Evolutionary conservation across 2,797 vertebrate species (phyloP).

Genomic region (Antennarius maculatus): DNA sequence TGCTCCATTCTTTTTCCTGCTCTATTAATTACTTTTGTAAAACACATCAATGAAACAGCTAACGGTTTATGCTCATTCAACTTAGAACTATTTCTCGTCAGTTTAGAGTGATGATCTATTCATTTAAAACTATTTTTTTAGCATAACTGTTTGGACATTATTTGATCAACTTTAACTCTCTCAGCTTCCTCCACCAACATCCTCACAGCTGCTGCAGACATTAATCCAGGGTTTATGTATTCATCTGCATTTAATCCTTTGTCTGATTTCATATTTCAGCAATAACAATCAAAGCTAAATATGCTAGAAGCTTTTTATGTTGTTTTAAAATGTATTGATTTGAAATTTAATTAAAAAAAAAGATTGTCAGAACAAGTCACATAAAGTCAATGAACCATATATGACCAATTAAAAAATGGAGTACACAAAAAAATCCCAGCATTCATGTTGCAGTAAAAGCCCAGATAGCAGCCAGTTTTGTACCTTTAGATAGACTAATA

Average conservation of each 20-base stretch:
- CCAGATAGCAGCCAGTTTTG: too few species aligned
- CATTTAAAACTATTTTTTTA: too few species aligned
- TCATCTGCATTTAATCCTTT: background rate
- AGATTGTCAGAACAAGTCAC: too few species aligned
- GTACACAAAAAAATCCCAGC: background rate
- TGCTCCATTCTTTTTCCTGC: too few species aligned
- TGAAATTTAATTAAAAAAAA: too few species aligned
- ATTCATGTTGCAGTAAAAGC: background rate
- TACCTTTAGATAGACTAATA: too few species aligned
- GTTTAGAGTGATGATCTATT: too few species aligned
- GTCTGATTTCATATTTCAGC: background rate
- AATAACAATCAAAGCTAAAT: background rate
- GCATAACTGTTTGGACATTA: too few species aligned
- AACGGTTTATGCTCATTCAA: conserved; percentile 32
- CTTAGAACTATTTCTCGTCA: background rate
- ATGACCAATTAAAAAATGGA: background rate
- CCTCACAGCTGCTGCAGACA: background rate
- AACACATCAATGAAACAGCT: conserved; percentile 13
- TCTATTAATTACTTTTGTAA: conserved; percentile 11
- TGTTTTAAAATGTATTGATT: too few species aligned
- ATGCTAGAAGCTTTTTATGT: too few species aligned
- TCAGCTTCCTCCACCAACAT: background rate
- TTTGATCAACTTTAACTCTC: too few species aligned
- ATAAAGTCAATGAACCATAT: background rate
- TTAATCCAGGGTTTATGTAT: too few species aligned